Percentiles rank a stretch among this genome's conserved stretches.
phyloP scores from a whole-genome alignment of 2,113 vertebrate species.

The Cyphomyrus discorhynchus region DNA sequence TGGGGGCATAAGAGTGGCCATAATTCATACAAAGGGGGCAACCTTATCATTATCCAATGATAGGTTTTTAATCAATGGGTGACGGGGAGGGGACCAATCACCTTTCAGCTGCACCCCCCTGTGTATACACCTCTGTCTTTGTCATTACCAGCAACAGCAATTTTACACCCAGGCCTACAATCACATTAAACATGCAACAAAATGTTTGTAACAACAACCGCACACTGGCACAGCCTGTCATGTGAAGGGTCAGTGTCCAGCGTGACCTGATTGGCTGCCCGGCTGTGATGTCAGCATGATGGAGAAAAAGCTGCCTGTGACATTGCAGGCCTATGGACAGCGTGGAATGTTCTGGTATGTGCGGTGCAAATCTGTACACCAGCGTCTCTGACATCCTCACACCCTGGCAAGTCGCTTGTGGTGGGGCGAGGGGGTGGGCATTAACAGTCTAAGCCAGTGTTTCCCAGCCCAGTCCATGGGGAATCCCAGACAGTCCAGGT shows the following conservation, averaged over 20 bases:
- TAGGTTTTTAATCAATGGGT: not conserved
- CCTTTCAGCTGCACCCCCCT: not conserved
- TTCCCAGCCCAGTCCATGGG: not conserved
- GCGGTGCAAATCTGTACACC: not conserved
- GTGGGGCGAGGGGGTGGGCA: not conserved
- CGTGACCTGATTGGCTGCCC: not conserved
- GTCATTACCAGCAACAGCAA: not conserved
- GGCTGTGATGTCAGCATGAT: not conserved
- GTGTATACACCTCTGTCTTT: not conserved
- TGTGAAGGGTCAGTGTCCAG: not conserved
- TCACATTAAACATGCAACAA: not conserved
- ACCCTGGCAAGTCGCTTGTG: not conserved
- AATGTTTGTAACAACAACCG: not conserved
- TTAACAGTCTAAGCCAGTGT: not conserved
- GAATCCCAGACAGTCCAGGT: not conserved
- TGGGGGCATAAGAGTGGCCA: too few relatives aligned
- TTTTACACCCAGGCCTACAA: not conserved
- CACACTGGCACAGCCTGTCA: not conserved
- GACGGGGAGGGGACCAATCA: not conserved
- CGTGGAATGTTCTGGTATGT: not conserved
- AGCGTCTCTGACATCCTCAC: not conserved
- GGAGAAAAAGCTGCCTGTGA: not conserved
- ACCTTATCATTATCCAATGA: not conserved
- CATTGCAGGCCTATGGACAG: not conserved
- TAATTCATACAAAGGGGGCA: not conserved